Evolutionary conservation across 1,140 invertebrate species (phyloP).

Genomic region (Drosophila arizonae): DNA sequence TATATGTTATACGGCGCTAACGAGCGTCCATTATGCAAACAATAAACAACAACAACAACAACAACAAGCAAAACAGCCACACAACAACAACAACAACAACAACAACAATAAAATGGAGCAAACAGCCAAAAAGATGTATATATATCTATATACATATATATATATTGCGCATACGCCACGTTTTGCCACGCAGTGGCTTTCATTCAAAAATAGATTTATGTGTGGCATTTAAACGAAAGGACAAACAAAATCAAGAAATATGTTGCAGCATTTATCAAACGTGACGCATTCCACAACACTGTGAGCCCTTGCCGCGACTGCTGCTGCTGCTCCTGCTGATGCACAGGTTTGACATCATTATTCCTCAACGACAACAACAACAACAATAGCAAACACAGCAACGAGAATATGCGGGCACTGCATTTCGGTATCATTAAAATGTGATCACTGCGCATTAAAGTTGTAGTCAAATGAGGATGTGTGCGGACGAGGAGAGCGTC

Average conservation of each 20-base stretch:
- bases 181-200: conserved; percentile 47
- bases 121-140: conserved; percentile 41
- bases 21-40: conserved; percentile 81
- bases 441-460: conserved; percentile 78
- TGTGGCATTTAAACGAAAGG: conserved; percentile 69
- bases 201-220: conserved; percentile 83
- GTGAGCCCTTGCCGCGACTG: background rate
- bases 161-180: conserved; percentile 67
- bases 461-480: conserved; percentile 63
- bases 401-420: conserved; percentile 50
- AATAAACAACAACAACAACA: conserved; percentile 54
- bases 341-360: conserved; percentile 67
- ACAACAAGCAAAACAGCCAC: conserved; percentile 42
- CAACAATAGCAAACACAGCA: conserved; percentile 20
- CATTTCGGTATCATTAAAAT: conserved; percentile 81
- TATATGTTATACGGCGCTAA: conserved; percentile 53
- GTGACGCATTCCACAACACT: conserved; percentile 60
- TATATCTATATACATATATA: conserved; percentile 8
- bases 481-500: conserved; percentile 12
- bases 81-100: conserved; percentile 36
- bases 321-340: background rate
- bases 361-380: conserved; percentile 31
- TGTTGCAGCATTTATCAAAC: conserved; percentile 75
- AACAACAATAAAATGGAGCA: conserved; percentile 37
- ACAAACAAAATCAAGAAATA: conserved; percentile 76